Evolutionary conservation across 2,888 invertebrate genomes (phyloP).

Genomic region (Mamestra brassicae): DNA sequence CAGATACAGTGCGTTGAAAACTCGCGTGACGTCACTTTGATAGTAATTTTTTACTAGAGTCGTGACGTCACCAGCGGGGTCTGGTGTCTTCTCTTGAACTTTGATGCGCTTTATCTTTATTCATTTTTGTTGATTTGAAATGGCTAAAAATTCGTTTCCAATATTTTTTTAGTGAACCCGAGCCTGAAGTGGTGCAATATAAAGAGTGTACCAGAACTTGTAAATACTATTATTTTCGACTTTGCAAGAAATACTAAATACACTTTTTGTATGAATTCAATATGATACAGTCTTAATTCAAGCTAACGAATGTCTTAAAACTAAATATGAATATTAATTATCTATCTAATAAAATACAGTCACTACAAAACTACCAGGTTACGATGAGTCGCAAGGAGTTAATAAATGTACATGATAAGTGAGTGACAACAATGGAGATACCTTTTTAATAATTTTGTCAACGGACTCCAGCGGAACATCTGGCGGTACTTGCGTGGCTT

Average conservation of each 20-base stretch:
- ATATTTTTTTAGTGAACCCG: neutral
- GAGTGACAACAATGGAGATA: conserved; percentile 62
- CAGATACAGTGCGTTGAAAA: too few relatives aligned
- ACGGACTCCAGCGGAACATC: conserved; percentile 80
- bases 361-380: conserved; percentile 11
- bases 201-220: neutral
- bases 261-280: conserved; percentile 3
- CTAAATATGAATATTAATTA: neutral
- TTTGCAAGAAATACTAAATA: neutral
- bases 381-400: conserved; percentile 4
- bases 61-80: too few relatives aligned
- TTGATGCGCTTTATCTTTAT: too few relatives aligned
- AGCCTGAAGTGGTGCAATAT: neutral
- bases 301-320: conserved; percentile 6
- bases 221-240: neutral
- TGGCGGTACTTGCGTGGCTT: conserved; percentile 62
- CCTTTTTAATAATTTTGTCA: conserved; percentile 89
- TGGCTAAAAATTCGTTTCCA: too few relatives aligned
- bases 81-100: too few relatives aligned
- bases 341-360: conserved; percentile 5
- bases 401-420: conserved; percentile 32
- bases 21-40: too few relatives aligned
- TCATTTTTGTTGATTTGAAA: too few relatives aligned
- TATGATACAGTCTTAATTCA: neutral
- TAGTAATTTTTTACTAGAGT: too few relatives aligned